Evolutionary conservation across 2,113 vertebrate species (phyloP).

Genomic region (Scophthalmus maximus): DNA sequence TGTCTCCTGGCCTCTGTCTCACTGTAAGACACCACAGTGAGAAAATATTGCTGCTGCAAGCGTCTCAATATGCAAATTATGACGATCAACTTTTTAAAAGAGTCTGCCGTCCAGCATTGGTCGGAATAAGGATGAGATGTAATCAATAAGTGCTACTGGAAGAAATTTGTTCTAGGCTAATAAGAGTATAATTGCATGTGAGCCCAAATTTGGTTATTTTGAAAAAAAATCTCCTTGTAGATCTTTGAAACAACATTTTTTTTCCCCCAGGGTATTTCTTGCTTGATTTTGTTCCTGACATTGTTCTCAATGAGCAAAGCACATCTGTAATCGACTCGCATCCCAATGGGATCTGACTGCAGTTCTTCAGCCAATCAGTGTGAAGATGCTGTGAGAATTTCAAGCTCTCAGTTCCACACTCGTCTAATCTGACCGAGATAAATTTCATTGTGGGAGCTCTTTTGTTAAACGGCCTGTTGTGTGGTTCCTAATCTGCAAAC

Average conservation of each 20-base stretch:
- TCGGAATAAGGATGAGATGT: conserved; percentile 2
- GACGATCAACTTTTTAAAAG: conserved; percentile 35
- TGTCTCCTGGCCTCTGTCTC: conserved; percentile 18
- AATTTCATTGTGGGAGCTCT: conserved; percentile 42
- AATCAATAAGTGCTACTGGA: background rate
- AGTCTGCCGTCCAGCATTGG: conserved; percentile 8
- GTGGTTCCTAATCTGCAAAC: conserved; percentile 44
- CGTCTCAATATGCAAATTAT: conserved; percentile 38
- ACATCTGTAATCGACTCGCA: conserved; percentile 53
- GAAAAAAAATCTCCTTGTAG: background rate
- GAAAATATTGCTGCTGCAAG: conserved; percentile 7
- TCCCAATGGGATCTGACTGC: conserved; percentile 45
- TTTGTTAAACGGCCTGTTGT: conserved; percentile 49
- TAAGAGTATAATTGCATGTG: conserved; percentile 31
- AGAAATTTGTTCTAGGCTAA: background rate
- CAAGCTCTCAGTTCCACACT: conserved; percentile 29
- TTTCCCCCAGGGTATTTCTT: background rate
- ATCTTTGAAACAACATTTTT: conserved; percentile 30
- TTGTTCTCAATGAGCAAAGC: conserved; percentile 29
- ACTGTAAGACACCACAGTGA: background rate
- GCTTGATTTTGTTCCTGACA: conserved; percentile 1
- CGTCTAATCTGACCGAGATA: conserved; percentile 52
- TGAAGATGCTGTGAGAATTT: conserved; percentile 31
- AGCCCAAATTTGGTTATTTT: conserved; percentile 6
- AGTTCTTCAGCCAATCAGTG: conserved; percentile 47